Evolutionary conservation across 1,140 invertebrate genomes (phyloP), one percentile per base, ranked within the genome.

Genomic region (Rhagoletis pomonella): DNA sequence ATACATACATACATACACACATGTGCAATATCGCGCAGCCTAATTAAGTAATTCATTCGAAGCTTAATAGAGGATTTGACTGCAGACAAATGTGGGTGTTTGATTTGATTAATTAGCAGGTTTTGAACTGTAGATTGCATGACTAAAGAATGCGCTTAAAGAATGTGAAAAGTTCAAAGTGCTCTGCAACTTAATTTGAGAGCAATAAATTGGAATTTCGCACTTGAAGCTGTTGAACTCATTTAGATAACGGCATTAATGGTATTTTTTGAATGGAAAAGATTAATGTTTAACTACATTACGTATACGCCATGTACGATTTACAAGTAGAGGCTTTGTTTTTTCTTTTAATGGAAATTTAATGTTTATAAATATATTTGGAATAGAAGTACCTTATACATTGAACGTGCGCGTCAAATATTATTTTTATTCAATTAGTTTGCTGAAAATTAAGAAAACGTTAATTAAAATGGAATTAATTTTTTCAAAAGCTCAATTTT

Each of bases 71-170:
- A 17, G 73, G 73, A 81, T 81, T 81, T 81, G 9, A 81, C 47
- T 19, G 73, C 73, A 55, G 73, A 81, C 73, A 81, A 81, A 81
- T 81, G 73, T 81, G 73, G 47, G 47, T 58, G 73, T 81, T 55
- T 50, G 73, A 81, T 81, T 81, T 81, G 73, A 81, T 81, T 81
- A 81, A 81, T 81, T 81, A 81, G 73, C 47, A n/a, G n/a, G 14
- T 17, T 50, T 7, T 19, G 42, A 58, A 81, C 42, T 55, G 73
- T n/a, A 14, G 47, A 58, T 55, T 58, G 73, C 5, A 29, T 19
- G 47, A 55, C 29, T 47, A 81, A n/a, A 55, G n/a, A 9, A 55
- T 14, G 73, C 1, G 44, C n/a, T 0, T 1, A 47, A 10, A 17
- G 42, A 39, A 19, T 2, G 67, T 42, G 19, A 19, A 65, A 29